Conservation (phyloP, 1,140 invertebrate genomes). For the Hypsibius dujardini region DNA sequence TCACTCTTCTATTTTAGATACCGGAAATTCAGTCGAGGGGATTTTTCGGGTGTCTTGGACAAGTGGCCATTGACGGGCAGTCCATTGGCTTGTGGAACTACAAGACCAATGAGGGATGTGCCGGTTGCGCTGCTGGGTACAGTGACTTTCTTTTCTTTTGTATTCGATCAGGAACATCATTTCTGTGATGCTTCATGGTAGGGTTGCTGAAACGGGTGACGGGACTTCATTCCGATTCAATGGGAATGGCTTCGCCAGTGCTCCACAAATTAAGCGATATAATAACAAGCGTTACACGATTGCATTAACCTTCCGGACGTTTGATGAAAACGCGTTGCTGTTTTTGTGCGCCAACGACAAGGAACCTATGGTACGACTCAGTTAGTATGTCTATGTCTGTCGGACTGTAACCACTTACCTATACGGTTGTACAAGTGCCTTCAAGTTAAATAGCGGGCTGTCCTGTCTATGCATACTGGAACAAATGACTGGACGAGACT, state of each 20-base stretch:
- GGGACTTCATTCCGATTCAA: constrained; percentile 52
- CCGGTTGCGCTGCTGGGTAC: constrained; percentile 42
- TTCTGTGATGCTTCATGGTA: neutral
- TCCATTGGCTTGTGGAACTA: constrained; percentile 77
- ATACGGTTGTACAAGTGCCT: too few relatives aligned
- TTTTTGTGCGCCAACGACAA: constrained; percentile 56
- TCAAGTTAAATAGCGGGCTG: too few relatives aligned
- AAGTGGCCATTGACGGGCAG: constrained; percentile 53
- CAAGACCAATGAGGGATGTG: constrained; percentile 40
- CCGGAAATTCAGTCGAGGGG: constrained; percentile 28
- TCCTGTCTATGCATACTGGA: too few relatives aligned
- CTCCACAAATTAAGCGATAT: constrained; percentile 44
- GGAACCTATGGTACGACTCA: neutral
- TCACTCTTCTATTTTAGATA: constrained; percentile 31
- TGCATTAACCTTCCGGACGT: constrained; percentile 59
- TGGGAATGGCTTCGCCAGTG: constrained; percentile 56
- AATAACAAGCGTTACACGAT: constrained; percentile 54
- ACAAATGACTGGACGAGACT: too few relatives aligned
- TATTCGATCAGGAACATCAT: neutral
- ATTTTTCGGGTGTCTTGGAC: constrained; percentile 53
- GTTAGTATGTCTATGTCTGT: too few relatives aligned
- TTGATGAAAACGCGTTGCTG: constrained; percentile 67
- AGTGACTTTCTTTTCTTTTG: constrained; percentile 19
- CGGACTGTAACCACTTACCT: too few relatives aligned
- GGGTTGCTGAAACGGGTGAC: constrained; percentile 19